These are phyloP conservation scores for Nansenia antarctica DNA, from an alignment of 2,113 vertebrate species.

Conservation along the genomic window DNA sequence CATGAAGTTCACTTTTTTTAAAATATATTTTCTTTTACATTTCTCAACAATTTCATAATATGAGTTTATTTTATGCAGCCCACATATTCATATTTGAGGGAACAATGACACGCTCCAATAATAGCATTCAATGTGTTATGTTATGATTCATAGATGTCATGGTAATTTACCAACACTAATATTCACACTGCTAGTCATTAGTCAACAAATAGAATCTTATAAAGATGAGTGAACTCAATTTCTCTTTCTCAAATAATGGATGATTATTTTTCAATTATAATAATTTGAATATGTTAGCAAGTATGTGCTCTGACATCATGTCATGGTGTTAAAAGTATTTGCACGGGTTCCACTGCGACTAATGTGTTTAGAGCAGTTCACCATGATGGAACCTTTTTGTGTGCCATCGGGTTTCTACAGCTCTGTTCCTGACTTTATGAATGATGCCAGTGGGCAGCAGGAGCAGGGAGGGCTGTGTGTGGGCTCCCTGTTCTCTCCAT, in stretches of 20 bases:
- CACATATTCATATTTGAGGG: neutral
- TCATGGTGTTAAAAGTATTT: too few species aligned
- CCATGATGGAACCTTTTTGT: neutral
- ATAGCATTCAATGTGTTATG: too few species aligned
- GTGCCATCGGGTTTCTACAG: neutral
- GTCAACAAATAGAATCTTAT: neutral
- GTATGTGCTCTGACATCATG: neutral
- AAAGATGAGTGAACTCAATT: neutral
- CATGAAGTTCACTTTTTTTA: constrained; percentile 43
- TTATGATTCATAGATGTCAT: too few species aligned
- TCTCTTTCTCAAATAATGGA: neutral
- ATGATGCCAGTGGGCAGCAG: neutral
- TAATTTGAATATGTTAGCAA: neutral
- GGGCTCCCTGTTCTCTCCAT: too few species aligned
- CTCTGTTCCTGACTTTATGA: neutral
- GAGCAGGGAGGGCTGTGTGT: too few species aligned
- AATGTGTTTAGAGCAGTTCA: neutral
- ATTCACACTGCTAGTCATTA: neutral
- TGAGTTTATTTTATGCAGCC: neutral
- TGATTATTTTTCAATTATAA: neutral
- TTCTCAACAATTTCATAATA: neutral
- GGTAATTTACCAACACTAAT: neutral
- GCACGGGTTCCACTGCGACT: neutral
- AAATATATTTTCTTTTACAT: neutral
- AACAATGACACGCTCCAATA: too few species aligned